These are phyloP conservation scores for Pangasius sanitwongsei DNA, from an alignment of 2,797 vertebrate genomes.

Conservation along the genomic window DNA sequence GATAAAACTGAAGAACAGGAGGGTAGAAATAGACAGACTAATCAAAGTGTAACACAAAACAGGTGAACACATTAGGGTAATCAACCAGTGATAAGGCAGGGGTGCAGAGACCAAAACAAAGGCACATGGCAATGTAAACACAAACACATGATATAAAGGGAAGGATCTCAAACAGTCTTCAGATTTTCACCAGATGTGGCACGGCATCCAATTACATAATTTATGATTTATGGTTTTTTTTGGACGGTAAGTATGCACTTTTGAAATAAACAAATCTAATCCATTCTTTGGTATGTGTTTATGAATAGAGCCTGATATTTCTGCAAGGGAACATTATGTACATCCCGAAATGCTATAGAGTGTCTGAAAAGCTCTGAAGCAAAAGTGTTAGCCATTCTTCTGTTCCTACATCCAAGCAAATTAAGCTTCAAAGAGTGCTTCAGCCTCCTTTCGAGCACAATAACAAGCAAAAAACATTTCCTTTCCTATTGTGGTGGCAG, in stretches of 20 bases:
- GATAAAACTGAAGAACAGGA: neutral
- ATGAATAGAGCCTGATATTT: neutral
- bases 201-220: neutral
- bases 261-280: neutral
- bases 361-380: neutral
- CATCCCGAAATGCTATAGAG: neutral
- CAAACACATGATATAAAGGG: neutral
- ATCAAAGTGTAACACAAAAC: neutral
- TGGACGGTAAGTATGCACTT: neutral
- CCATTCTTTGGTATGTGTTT: neutral
- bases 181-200: neutral
- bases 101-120: neutral
- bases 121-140: neutral
- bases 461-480: conserved; percentile 42
- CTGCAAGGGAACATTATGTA: neutral
- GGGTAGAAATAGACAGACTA: neutral
- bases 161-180: neutral
- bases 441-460: neutral
- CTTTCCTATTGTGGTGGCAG: conserved; percentile 26
- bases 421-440: conserved; percentile 6
- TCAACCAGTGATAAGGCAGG: neutral
- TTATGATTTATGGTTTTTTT: neutral
- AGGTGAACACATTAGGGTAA: neutral
- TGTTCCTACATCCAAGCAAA: neutral
- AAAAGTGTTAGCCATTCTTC: neutral